phyloP scores from a whole-genome alignment of 1,140 invertebrate species.

The Drosophila suzukii region DNA sequence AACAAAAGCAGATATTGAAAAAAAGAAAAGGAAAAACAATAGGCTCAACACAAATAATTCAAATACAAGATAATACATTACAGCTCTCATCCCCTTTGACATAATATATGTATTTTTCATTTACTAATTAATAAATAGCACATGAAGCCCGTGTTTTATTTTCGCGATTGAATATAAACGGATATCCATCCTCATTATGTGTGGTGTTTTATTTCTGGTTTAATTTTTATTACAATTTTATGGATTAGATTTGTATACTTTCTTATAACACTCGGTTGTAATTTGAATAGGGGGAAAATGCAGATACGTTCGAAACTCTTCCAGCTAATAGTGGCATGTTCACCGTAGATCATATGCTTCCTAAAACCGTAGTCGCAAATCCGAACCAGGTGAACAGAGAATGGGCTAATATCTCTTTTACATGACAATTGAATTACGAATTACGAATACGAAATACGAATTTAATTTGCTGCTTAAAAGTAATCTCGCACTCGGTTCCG shows the following conservation, averaged over 20 bases:
- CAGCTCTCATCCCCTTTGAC: conserved; percentile 25
- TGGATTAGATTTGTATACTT: conserved; percentile 59
- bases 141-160: not conserved
- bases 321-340: conserved; percentile 16
- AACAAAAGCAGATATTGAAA: conserved; percentile 13
- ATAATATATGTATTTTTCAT: not conserved
- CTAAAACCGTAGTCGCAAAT: conserved; percentile 10
- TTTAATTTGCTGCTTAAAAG: conserved; percentile 30
- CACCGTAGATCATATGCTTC: conserved; percentile 12
- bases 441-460: conserved; percentile 31
- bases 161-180: not conserved
- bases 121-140: conserved; percentile 14
- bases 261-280: conserved; percentile 46
- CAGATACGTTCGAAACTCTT: conserved; percentile 46
- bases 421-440: conserved; percentile 26
- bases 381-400: conserved; percentile 12
- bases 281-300: conserved; percentile 48
- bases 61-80: conserved; percentile 5
- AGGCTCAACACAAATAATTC: not conserved
- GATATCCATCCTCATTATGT: conserved; percentile 25
- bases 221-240: conserved; percentile 61
- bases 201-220: conserved; percentile 48
- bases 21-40: not conserved
- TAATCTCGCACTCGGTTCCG: conserved; percentile 17
- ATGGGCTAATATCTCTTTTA: conserved; percentile 6